Base-by-base conservation (phyloP, 2,797 vertebrate genomes). In the Xenops minutus region DNA sequence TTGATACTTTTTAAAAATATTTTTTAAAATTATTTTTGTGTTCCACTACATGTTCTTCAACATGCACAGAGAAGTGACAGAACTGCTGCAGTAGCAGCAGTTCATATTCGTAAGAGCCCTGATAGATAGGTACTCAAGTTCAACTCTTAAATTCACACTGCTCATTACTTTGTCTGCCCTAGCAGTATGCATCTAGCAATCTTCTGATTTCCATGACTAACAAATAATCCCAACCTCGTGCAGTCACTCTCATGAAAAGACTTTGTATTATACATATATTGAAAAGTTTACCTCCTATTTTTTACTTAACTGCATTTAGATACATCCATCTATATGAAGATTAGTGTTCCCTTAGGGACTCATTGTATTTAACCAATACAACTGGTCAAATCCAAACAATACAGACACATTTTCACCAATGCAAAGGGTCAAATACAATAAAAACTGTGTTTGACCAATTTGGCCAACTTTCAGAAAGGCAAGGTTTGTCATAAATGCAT, bases 51-150 rank as follows among this genome's bases (percentile, higher is more conserved):
- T 32, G 44, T 59, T 77, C 43, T 21, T 88, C 67, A 79, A 11
- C 0, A 1, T 4, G 6, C 36, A 85, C 26, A 66, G 20, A 43
- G 21, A 84, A 66, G 36, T 2, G 3, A 80, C 0, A 30, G 8
- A 66, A 58, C 10, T 79, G 48, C 4, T 34, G 34, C 22, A 80
- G 13, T 2, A 63, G 36, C n/a, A 87, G 46, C 82, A 76, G n/a
- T 16, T 43, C 14, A 9, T 26, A 64, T 32, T 74, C 20, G 75
- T 0, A 74, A 67, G 20, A 20, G 36, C 37, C 67, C 48, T 61
- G 22, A 36, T 3, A 54, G 30, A 78, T 26, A 36, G 18, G 26
- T 55, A 58, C 24, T 49, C 15, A 83, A 6, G 13, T 51, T 3
- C 51, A 32, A 68, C 29, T 21, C 29, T 61, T 73, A 55, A 55